phyloP scores from a whole-genome alignment of 1,140 invertebrate genomes.

The Bombus confusus region DNA sequence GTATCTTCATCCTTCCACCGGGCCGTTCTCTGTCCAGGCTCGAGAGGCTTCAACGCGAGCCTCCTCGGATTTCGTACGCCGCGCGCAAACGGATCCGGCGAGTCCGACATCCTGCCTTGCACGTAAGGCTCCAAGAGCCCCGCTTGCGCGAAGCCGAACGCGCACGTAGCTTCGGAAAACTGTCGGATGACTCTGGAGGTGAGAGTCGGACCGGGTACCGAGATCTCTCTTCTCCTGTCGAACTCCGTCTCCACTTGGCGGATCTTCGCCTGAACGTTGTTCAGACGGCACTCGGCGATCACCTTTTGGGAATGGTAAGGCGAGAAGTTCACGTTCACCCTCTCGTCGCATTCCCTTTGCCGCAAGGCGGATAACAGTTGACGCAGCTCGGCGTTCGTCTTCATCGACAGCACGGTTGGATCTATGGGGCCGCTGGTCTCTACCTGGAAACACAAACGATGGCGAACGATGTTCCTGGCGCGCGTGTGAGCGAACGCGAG shows the following conservation, averaged over 20 bases:
- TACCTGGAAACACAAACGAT: conserved; percentile 7
- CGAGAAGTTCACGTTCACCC: conserved; percentile 74
- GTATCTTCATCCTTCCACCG: background rate
- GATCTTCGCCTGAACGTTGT: conserved; percentile 74
- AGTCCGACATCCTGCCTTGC: conserved; percentile 41
- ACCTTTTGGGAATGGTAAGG: conserved; percentile 72
- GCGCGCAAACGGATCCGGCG: conserved; percentile 72
- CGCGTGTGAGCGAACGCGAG: no score
- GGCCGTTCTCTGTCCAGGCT: conserved; percentile 66
- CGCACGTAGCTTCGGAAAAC: conserved; percentile 47
- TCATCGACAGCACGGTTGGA: conserved; percentile 67
- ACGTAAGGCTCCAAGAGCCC: conserved; percentile 34
- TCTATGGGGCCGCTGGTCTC: conserved; percentile 63
- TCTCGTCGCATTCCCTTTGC: conserved; percentile 76
- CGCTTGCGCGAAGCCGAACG: conserved; percentile 55
- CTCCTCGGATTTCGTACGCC: conserved; percentile 68
- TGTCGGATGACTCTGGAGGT: conserved; percentile 54
- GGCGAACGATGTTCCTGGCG: background rate
- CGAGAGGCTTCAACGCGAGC: conserved; percentile 72
- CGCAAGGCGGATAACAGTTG: conserved; percentile 69
- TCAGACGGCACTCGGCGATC: conserved; percentile 71
- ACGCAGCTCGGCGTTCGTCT: conserved; percentile 74
- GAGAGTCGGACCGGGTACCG: conserved; percentile 43
- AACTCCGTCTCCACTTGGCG: conserved; percentile 75
- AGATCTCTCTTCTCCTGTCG: conserved; percentile 64